Percentiles rank a stretch among this genome's conserved stretches.
These are phyloP conservation scores for Molanna angustata DNA, from an alignment of 2,888 invertebrate species.

Conservation along the genomic window DNA sequence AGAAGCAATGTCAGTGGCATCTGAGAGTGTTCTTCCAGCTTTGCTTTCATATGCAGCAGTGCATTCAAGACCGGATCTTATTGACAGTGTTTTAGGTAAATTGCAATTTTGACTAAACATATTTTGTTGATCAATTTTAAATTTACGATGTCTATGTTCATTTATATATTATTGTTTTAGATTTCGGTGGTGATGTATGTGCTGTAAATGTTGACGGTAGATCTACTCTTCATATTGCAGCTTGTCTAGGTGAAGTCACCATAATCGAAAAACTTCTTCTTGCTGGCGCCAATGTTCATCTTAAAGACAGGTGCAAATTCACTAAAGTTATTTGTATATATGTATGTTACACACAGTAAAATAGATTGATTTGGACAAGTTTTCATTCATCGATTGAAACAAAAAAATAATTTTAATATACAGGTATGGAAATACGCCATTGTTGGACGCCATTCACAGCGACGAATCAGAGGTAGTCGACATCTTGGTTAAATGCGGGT, in stretches of 20 bases:
- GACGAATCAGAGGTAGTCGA: constrained; percentile 64
- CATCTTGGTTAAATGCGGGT: constrained; percentile 70
- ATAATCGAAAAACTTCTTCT: constrained; percentile 71
- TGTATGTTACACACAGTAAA: no score
- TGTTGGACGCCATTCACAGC: constrained; percentile 65
- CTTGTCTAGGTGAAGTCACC: constrained; percentile 63
- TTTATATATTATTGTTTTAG: constrained; percentile 36
- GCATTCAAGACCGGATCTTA: constrained; percentile 41
- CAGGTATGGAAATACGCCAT: constrained; percentile 65
- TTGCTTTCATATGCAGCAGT: constrained; percentile 47
- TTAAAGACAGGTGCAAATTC: constrained; percentile 67
- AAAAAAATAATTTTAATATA: constrained; percentile 16
- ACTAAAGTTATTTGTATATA: no score
- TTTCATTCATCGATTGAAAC: no score
- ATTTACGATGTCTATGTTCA: neutral
- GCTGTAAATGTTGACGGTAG: constrained; percentile 70
- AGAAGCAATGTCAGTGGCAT: constrained; percentile 44
- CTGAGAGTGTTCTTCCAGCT: constrained; percentile 45
- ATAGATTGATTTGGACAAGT: neutral
- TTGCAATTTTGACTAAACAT: neutral
- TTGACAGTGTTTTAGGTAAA: constrained; percentile 46
- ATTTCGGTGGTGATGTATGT: constrained; percentile 72
- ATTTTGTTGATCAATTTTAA: neutral
- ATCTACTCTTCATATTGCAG: constrained; percentile 80
- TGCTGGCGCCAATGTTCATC: constrained; percentile 81